phyloP scores from a whole-genome alignment of 2,797 vertebrate genomes.

The Alosa sapidissima region DNA sequence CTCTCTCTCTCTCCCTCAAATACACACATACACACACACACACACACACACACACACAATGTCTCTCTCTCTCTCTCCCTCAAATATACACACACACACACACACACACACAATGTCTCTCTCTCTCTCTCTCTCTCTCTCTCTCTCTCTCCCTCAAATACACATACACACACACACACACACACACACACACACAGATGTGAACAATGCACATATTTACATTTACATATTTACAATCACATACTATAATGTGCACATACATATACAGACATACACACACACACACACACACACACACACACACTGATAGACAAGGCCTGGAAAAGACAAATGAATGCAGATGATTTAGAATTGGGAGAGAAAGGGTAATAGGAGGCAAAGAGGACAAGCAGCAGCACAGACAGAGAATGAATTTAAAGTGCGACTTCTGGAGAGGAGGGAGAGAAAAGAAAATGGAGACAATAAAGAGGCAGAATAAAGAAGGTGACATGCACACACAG shows the following conservation, averaged over 20 bases:
- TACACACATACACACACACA: not conserved
- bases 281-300: not conserved
- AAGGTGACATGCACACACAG: slow-evolving; percentile 26
- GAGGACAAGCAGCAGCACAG: not conserved
- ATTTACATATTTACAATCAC: not conserved
- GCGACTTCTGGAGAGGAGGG: not conserved
- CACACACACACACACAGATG: not conserved
- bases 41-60: not conserved
- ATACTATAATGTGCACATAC: not conserved
- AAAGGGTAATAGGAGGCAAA: slow-evolving; percentile 13
- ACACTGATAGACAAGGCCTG: too few species aligned
- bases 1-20: too few species aligned
- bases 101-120: too few species aligned
- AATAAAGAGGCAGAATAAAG: not conserved
- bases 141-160: too few species aligned
- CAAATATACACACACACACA: not conserved
- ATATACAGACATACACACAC: too few species aligned
- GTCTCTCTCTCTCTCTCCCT: too few species aligned
- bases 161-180: not conserved
- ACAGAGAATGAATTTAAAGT: slow-evolving; percentile 7
- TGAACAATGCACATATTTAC: too few species aligned
- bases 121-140: too few species aligned
- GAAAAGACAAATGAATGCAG: too few species aligned
- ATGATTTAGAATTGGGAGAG: not conserved
- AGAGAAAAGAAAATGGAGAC: slow-evolving; percentile 16